phyloP scores from a whole-genome alignment of 1,140 invertebrate genomes.

The Ceratitis capitata region DNA sequence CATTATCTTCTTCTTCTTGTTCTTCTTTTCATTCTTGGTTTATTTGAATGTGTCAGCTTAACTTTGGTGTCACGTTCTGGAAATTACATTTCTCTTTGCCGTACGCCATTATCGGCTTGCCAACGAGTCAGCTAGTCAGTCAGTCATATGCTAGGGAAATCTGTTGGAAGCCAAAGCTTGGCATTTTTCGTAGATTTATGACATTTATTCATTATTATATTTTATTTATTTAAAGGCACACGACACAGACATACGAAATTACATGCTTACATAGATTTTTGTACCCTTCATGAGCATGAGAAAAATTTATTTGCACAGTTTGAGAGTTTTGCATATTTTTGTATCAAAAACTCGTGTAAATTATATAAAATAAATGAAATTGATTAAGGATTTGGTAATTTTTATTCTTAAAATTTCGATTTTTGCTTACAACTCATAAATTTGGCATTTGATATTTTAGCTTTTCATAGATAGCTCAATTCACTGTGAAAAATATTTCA shows the following conservation, averaged over 20 bases:
- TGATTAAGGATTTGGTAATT: too few relatives aligned
- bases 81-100: constrained; percentile 8
- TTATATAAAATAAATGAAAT: too few relatives aligned
- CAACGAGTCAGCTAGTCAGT: background rate
- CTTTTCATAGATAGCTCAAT: too few relatives aligned
- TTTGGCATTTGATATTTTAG: too few relatives aligned
- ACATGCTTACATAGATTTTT: background rate
- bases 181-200: constrained; percentile 10
- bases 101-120: background rate
- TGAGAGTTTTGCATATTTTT: background rate
- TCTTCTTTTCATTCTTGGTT: background rate
- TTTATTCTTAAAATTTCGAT: too few relatives aligned
- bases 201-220: background rate
- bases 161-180: background rate
- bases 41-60: constrained; percentile 2
- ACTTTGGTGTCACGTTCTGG: constrained; percentile 25
- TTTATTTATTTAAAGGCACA: background rate
- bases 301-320: too few relatives aligned
- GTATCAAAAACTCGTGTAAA: too few relatives aligned
- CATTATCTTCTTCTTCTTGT: too few relatives aligned
- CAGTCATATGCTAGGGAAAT: too few relatives aligned
- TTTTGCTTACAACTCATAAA: too few relatives aligned
- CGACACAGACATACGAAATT: background rate
- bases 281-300: too few relatives aligned
- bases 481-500: too few relatives aligned